These are phyloP conservation scores for Tetramorium simillimum DNA, from an alignment of 1,140 invertebrate species.

Conservation along the genomic window DNA sequence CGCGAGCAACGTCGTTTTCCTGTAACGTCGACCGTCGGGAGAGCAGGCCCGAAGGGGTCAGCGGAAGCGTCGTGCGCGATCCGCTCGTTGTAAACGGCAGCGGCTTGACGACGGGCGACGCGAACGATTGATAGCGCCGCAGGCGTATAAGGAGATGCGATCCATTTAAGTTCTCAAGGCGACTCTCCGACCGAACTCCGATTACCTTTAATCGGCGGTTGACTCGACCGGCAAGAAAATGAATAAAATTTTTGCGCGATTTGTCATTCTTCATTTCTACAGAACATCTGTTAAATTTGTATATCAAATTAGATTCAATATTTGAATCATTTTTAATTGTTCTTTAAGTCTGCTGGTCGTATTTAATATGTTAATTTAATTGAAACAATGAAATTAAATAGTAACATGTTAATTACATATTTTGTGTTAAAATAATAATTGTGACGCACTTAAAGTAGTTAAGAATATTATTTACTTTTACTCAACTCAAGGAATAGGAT, in stretches of 20 bases:
- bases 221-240: not conserved
- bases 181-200: not conserved
- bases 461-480: no score
- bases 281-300: no score
- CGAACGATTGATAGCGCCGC: constrained; percentile 54
- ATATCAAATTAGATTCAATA: no score
- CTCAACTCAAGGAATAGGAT: no score
- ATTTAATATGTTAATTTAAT: no score
- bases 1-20: constrained; percentile 58
- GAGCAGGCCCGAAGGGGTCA: constrained; percentile 51
- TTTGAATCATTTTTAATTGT: no score
- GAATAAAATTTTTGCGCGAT: not conserved
- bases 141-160: constrained; percentile 18
- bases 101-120: not conserved
- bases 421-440: no score
- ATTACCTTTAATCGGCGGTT: not conserved
- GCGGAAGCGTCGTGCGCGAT: constrained; percentile 46
- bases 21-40: constrained; percentile 55
- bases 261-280: not conserved
- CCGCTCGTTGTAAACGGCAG: constrained; percentile 38
- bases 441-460: no score
- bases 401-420: no score
- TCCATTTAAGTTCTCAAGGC: not conserved
- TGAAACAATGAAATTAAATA: no score
- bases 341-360: no score